Conservation (phyloP, 2,888 invertebrate species). For the Drosophila leonis region DNA sequence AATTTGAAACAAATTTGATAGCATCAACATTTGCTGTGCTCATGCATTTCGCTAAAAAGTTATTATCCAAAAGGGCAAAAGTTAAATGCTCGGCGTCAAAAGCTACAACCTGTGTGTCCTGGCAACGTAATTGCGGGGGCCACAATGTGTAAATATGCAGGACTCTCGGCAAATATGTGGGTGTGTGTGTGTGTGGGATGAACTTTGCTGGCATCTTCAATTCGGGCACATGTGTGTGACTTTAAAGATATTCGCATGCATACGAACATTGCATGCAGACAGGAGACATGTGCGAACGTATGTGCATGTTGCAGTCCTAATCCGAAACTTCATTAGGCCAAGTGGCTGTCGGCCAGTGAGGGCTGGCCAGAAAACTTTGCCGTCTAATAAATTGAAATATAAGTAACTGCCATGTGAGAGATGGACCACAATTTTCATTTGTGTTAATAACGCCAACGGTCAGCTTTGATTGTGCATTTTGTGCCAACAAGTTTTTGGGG, state of each 20-base stretch:
- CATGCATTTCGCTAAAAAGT: conserved; percentile 26
- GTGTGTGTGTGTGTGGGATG: background rate
- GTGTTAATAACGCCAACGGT: conserved; percentile 67
- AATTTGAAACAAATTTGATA: conserved; percentile 1
- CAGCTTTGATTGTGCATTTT: conserved; percentile 75
- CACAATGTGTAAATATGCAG: conserved; percentile 43
- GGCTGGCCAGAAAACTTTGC: conserved; percentile 37
- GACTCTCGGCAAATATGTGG: conserved; percentile 6
- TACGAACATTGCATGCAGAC: background rate
- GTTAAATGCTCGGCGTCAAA: conserved; percentile 56
- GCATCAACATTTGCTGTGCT: background rate
- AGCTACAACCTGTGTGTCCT: conserved; percentile 36
- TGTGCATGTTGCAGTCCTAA: conserved; percentile 39
- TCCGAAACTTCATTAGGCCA: conserved; percentile 69
- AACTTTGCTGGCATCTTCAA: conserved; percentile 18
- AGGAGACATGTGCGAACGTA: conserved; percentile 10
- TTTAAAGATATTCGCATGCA: conserved; percentile 26
- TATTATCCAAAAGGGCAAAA: conserved; percentile 37
- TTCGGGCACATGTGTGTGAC: conserved; percentile 28
- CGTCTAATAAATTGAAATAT: conserved; percentile 67
- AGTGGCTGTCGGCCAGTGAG: conserved; percentile 43
- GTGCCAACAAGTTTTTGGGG: conserved; percentile 40
- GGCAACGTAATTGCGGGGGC: conserved; percentile 37
- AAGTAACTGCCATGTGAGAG: conserved; percentile 51
- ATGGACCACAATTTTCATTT: conserved; percentile 57